Conservation (phyloP, 1,140 invertebrate genomes). For the Campoletis sonorensis region DNA sequence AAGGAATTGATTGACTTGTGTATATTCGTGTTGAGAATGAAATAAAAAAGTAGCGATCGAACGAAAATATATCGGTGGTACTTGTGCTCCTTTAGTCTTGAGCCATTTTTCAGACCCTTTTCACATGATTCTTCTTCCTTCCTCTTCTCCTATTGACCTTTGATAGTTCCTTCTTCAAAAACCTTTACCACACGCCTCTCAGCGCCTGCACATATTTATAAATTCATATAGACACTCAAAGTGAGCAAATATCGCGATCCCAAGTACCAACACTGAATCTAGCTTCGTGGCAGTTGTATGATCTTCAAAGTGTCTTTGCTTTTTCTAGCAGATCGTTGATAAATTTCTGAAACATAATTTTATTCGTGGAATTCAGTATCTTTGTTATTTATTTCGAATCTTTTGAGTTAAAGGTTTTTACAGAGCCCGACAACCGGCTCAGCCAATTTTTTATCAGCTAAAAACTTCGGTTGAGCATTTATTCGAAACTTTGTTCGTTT, state of each 20-base stretch:
- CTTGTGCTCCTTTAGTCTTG: background rate
- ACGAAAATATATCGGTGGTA: background rate
- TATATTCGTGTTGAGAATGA: conserved; percentile 10
- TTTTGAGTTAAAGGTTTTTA: too few species aligned
- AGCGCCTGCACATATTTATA: background rate
- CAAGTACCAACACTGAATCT: conserved; percentile 48
- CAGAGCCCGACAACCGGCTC: too few species aligned
- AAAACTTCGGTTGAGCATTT: too few species aligned
- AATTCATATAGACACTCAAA: conserved; percentile 26
- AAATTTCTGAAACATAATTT: conserved; percentile 85
- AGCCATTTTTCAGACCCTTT: background rate
- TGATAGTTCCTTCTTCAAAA: background rate
- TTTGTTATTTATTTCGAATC: too few species aligned
- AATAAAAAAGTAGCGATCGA: conserved; percentile 3
- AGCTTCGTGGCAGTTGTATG: conserved; percentile 47
- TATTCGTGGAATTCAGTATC: conserved; percentile 12
- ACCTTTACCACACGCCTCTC: background rate
- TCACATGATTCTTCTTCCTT: background rate
- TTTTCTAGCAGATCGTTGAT: conserved; percentile 92
- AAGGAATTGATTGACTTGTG: background rate
- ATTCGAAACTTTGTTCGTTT: too few species aligned
- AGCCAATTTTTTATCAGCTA: too few species aligned
- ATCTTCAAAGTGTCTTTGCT: conserved; percentile 88
- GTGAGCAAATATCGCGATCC: conserved; percentile 64
- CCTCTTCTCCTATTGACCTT: background rate